Conservation (phyloP, 2,888 invertebrate genomes). For the Melanophora roralis region DNA sequence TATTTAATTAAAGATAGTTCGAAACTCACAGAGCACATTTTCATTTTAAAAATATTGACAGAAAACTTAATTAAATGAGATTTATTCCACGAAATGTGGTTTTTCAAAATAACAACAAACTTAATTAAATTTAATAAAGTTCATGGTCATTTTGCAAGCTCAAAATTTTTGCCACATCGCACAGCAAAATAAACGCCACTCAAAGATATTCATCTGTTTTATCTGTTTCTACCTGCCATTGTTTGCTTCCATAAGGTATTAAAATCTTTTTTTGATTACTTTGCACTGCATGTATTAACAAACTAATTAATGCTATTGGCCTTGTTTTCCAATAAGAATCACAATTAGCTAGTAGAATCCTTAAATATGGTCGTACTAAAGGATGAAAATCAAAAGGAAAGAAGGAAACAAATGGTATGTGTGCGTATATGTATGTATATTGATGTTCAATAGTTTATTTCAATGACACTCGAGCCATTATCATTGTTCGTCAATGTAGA, state of each 20-base stretch:
- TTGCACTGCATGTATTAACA: constrained; percentile 7
- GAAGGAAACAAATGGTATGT: not conserved
- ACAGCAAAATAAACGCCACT: no score
- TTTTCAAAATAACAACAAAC: not conserved
- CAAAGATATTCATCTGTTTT: no score
- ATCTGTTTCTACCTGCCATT: not conserved
- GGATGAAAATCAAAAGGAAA: not conserved
- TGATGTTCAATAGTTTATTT: not conserved
- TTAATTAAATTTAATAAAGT: not conserved
- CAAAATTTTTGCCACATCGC: no score
- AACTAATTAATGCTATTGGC: constrained; percentile 27
- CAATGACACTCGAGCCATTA: constrained; percentile 16
- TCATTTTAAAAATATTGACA: no score
- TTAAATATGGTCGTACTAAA: not conserved
- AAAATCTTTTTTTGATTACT: not conserved
- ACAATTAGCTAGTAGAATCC: constrained; percentile 7
- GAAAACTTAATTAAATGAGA: no score
- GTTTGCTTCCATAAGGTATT: not conserved
- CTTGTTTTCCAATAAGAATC: constrained; percentile 28
- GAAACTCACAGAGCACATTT: not conserved
- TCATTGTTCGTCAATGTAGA: not conserved
- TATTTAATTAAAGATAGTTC: no score
- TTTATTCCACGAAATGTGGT: not conserved
- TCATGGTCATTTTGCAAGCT: not conserved
- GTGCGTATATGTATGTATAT: no score